These are phyloP conservation scores for Sebastiscus albofasciatus DNA, from an alignment of 2,797 vertebrate species.

Conservation along the genomic window DNA sequence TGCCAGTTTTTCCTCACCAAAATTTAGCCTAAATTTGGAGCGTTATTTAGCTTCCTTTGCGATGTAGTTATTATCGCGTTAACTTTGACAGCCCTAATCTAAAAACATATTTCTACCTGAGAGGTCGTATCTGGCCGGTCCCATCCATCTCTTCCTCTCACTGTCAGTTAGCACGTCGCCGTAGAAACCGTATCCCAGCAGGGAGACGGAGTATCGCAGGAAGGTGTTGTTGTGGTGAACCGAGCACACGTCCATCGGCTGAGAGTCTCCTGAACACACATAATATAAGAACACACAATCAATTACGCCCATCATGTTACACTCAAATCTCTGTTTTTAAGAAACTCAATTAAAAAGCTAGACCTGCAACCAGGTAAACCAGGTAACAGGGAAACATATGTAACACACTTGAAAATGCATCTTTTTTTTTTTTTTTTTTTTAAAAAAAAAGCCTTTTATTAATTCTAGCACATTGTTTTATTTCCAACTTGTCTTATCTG, in stretches of 20 bases:
- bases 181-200: slow-evolving; percentile 97
- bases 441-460: too few species aligned
- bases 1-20: too few species aligned
- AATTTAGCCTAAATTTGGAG: too few species aligned
- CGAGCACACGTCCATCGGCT: slow-evolving; percentile 91
- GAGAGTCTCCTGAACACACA: slow-evolving; percentile 87
- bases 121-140: slow-evolving; percentile 91
- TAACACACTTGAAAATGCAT: too few species aligned
- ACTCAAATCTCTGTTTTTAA: not conserved
- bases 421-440: too few species aligned
- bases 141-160: slow-evolving; percentile 96
- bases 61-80: too few species aligned
- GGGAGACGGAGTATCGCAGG: slow-evolving; percentile 90
- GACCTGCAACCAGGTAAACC: not conserved
- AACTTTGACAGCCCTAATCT: too few species aligned
- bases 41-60: too few species aligned
- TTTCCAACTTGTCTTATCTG: too few species aligned
- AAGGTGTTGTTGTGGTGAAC: slow-evolving; percentile 87
- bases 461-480: too few species aligned
- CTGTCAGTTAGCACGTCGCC: slow-evolving; percentile 94
- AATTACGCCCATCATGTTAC: not conserved
- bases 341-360: not conserved
- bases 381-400: too few species aligned
- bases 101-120: slow-evolving; percentile 81
- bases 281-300: not conserved